Percentiles rank a stretch among this genome's conserved stretches.
Conservation (phyloP, 2,797 vertebrate genomes). For the Eulemur mongoz region DNA sequence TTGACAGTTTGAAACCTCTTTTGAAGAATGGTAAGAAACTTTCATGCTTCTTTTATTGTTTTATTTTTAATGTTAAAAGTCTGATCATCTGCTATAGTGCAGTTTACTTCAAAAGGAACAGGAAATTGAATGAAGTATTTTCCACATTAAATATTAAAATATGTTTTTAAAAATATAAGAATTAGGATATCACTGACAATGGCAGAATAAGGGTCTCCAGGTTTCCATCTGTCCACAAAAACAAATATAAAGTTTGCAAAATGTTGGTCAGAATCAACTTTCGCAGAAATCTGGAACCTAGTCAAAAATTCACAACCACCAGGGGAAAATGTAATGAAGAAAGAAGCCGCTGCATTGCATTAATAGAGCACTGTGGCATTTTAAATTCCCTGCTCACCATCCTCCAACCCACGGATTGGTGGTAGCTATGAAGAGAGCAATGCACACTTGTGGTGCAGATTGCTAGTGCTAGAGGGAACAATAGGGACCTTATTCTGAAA, state of each 20-base stretch:
- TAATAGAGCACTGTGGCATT: neutral
- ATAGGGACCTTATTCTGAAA: neutral
- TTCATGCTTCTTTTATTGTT: neutral
- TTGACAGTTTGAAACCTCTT: constrained; percentile 73
- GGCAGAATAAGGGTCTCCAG: neutral
- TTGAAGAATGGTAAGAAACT: constrained; percentile 75
- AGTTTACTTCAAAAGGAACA: constrained; percentile 22
- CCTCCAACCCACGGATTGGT: neutral
- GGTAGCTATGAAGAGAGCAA: neutral
- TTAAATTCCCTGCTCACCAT: neutral
- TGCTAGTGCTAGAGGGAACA: neutral
- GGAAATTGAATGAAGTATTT: neutral
- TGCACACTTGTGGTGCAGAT: neutral
- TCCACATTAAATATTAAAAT: neutral
- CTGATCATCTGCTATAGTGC: neutral
- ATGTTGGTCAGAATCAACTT: neutral
- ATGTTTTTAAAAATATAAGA: neutral
- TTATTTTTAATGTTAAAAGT: constrained; percentile 16
- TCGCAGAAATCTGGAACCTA: neutral
- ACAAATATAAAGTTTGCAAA: neutral
- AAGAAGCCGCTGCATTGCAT: neutral
- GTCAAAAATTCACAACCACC: neutral
- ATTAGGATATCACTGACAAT: neutral
- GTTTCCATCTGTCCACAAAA: neutral
- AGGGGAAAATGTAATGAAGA: neutral